phyloP scores from a whole-genome alignment of 1,140 invertebrate species.

The Rhyacophila brunnea region DNA sequence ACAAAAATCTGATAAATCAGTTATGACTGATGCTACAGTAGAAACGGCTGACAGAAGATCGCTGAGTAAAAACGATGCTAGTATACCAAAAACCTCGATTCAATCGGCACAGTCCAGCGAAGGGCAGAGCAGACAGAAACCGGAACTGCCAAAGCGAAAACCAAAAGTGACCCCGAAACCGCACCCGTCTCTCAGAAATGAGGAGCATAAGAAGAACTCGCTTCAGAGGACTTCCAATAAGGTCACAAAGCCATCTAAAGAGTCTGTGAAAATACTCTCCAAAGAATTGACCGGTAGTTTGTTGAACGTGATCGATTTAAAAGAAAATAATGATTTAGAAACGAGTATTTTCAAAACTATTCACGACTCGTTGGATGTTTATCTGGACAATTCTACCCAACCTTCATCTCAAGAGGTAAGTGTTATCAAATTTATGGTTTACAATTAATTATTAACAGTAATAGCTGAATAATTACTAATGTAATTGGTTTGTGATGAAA shows the following conservation, averaged over 20 bases:
- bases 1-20: no score
- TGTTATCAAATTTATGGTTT: no score
- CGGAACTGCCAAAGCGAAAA: conserved; percentile 29
- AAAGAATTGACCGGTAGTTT: no score
- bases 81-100: no score
- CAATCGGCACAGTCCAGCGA: no score
- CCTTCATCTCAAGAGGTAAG: conserved; percentile 19
- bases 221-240: not conserved
- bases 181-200: conserved; percentile 4
- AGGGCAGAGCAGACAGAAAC: conserved; percentile 14
- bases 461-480: no score
- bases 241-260: no score
- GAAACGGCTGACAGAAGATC: no score
- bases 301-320: not conserved
- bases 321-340: not conserved
- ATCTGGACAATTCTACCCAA: conserved; percentile 11
- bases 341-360: conserved; percentile 1
- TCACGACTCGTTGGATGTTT: conserved; percentile 8
- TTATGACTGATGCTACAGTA: no score
- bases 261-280: no score
- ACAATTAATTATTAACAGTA: no score
- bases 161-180: conserved; percentile 20
- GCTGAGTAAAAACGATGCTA: no score
- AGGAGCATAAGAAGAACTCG: conserved; percentile 6
- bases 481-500: not conserved